Base-by-base conservation (phyloP, 2,888 invertebrate genomes). In the Diaphora mendica region DNA sequence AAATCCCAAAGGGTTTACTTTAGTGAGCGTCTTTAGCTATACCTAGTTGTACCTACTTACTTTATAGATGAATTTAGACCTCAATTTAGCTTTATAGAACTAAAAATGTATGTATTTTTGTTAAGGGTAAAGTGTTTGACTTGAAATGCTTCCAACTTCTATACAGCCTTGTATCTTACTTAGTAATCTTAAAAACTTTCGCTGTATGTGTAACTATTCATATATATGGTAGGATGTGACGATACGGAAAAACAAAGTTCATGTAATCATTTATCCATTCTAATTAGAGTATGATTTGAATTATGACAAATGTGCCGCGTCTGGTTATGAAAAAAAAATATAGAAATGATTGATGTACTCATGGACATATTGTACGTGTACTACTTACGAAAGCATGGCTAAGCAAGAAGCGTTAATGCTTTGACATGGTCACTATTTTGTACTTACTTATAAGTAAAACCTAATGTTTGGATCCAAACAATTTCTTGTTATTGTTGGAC, bases 1-100 rank as follows among this genome's bases (percentile, higher is more conserved):
- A 84, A 84, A 84, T 85, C 85, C 85, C 85, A 20, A 78, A 83
- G 78, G 84, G 85, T 83, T 76, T 82, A 79, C 77, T 79, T 83
- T 85, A 80, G 82, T 75, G 79, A 79, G 64, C 82, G 77, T 84
- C 85, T 83, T 84, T 85, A 85, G 81, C 75, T 66, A 64, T 78
- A 74, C 15, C 74, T 67, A 65, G 42, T 68, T 75, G 70, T 71
- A 70, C 69, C 62, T 73, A 72, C 68, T 74, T 77, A 72, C 64
- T 74, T 79, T 44, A 69, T 69, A 77, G 79, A 82, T 72, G 81
- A 81, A 84, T 78, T 84, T 78, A 77, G 77, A 76, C 74, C 67
- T 77, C 68, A 69, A 74, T 77, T 80, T 77, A 75, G 69, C 70
- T 75, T 66, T 71, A 72, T 9, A 30, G 35, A 75, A 72, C 59